These are phyloP conservation scores for Zoroaster sp. DNA, from an alignment of 53 echinoderm and acorn worm genomes.

Conservation along the genomic window DNA sequence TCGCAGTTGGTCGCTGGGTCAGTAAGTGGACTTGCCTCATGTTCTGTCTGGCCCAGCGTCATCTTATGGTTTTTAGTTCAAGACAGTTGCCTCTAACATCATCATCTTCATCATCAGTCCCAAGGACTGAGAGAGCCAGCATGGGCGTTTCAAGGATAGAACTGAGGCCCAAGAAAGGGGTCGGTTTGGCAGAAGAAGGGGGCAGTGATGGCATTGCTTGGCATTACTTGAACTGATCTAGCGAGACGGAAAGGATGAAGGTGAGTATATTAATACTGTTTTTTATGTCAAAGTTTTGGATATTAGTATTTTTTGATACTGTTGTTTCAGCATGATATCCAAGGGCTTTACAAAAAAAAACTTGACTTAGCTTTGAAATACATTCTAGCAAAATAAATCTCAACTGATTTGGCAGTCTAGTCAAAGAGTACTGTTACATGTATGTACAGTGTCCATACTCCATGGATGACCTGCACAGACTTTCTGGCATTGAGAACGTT, in stretches of 20 bases:
- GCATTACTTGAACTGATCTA: neutral
- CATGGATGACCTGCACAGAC: too few species aligned
- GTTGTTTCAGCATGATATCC: too few species aligned
- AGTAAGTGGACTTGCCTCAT: neutral
- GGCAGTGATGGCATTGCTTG: neutral
- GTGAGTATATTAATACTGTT: too few species aligned
- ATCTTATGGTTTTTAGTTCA: neutral
- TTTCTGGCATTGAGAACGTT: too few species aligned
- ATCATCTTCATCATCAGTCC: neutral
- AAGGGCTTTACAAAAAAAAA: too few species aligned
- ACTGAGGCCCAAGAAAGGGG: neutral
- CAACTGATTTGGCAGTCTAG: too few species aligned
- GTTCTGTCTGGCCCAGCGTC: neutral
- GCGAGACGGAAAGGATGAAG: neutral
- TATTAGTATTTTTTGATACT: too few species aligned
- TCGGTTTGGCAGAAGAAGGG: neutral
- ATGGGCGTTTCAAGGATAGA: neutral
- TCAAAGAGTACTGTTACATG: too few species aligned
- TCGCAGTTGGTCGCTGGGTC: neutral
- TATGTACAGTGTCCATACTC: too few species aligned
- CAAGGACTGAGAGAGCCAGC: neutral
- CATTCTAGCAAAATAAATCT: too few species aligned
- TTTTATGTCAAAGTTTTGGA: too few species aligned
- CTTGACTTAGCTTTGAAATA: too few species aligned
- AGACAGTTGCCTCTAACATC: slow-evolving; percentile 34